These are phyloP conservation scores for Epizoanthus rinbou DNA, from an alignment of 92 coral and sea anemone species.

Conservation along the genomic window DNA sequence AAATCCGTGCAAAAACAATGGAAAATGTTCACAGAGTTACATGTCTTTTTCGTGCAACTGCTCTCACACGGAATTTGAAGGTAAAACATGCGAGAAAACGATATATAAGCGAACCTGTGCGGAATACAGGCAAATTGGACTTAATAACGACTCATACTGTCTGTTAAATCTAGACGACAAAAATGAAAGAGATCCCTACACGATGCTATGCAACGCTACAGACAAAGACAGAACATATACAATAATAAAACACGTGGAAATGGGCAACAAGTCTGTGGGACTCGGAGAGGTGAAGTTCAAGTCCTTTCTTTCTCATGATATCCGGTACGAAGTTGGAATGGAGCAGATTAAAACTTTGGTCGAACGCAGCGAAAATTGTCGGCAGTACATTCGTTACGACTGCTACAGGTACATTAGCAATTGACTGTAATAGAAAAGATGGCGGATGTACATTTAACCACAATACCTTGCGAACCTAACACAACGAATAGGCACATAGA, in stretches of 20 bases:
- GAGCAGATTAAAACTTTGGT: slow-evolving; percentile 68
- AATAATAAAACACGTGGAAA: slow-evolving; percentile 61
- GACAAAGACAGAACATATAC: slow-evolving; percentile 64
- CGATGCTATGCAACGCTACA: slow-evolving; percentile 80
- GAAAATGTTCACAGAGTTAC: slow-evolving; percentile 72
- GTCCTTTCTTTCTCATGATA: slow-evolving; percentile 46
- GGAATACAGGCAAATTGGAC: slow-evolving; percentile 76
- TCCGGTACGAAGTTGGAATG: slow-evolving; percentile 49
- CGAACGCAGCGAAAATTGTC: slow-evolving; percentile 68
- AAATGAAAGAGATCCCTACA: slow-evolving; percentile 57
- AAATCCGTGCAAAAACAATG: slow-evolving; percentile 74
- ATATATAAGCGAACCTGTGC: slow-evolving; percentile 81
- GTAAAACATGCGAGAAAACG: slow-evolving; percentile 71
- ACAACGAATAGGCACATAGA: no score
- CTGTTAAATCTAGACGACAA: slow-evolving; percentile 49
- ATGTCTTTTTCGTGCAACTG: slow-evolving; percentile 67
- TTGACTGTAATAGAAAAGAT: no score
- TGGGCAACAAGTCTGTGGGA: slow-evolving; percentile 45
- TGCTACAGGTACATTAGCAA: slow-evolving; percentile 60
- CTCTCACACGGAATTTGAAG: slow-evolving; percentile 64
- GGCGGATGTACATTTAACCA: no score
- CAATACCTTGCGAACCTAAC: no score
- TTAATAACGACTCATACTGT: slow-evolving; percentile 66
- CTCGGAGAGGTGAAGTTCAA: slow-evolving; percentile 24
- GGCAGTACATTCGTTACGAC: slow-evolving; percentile 81